A percentile compares a stretch with the other conserved stretches of the same genome.
Evolutionary conservation across 1,140 invertebrate species (phyloP).

Genomic region (Drosophila orosa): DNA sequence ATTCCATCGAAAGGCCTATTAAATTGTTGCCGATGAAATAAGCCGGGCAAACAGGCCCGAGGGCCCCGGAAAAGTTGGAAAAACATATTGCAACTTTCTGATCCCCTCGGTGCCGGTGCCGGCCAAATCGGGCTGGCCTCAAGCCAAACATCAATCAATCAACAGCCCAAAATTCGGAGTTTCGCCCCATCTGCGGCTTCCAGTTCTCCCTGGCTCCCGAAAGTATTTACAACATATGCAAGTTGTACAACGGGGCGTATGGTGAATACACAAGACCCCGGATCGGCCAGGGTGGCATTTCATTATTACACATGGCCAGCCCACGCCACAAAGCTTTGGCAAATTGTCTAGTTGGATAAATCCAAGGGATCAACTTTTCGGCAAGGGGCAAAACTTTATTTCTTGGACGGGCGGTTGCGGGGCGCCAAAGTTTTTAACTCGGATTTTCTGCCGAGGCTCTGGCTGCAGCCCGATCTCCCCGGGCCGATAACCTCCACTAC

Average conservation of each 20-base stretch:
- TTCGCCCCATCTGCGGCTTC: constrained; percentile 51
- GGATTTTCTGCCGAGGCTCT: constrained; percentile 41
- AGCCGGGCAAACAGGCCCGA: constrained; percentile 52
- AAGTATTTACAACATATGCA: constrained; percentile 81
- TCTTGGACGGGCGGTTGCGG: constrained; percentile 39
- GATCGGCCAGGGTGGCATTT: constrained; percentile 46
- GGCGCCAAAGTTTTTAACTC: constrained; percentile 60
- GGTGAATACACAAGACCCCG: constrained; percentile 64
- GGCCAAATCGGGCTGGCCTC: constrained; percentile 58
- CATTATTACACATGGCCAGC: constrained; percentile 67
- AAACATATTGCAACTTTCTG: constrained; percentile 78
- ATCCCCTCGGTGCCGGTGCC: constrained; percentile 54
- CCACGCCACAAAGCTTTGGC: constrained; percentile 55
- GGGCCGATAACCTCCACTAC: constrained; percentile 10
- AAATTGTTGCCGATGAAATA: constrained; percentile 65
- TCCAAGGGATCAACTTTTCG: constrained; percentile 69
- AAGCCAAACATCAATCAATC: constrained; percentile 78
- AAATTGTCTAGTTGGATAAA: constrained; percentile 70
- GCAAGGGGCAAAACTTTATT: constrained; percentile 51
- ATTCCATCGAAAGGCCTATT: constrained; percentile 46
- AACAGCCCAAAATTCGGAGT: constrained; percentile 23
- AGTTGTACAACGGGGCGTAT: constrained; percentile 68
- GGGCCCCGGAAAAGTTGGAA: constrained; percentile 48
- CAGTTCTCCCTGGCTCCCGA: constrained; percentile 5
- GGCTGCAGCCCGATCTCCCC: constrained; percentile 24